Evolutionary conservation across 2,113 vertebrate genomes (phyloP).

Genomic region (Etia nguti): DNA sequence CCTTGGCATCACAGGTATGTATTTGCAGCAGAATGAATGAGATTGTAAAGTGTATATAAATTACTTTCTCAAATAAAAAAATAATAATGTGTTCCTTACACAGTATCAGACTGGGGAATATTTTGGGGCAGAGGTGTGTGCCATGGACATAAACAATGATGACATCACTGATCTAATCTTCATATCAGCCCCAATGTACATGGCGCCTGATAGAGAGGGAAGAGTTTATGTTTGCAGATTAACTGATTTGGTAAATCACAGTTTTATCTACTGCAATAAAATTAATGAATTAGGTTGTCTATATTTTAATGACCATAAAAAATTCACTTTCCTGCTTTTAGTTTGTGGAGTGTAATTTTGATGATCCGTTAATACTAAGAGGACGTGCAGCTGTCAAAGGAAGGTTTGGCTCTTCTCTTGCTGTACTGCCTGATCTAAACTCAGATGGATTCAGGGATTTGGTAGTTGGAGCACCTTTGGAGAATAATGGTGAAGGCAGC

Average conservation of each 20-base stretch:
- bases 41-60: no score
- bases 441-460: neutral
- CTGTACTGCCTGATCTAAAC: neutral
- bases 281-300: accelerated
- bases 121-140: no score
- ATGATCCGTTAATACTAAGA: accelerated
- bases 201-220: neutral
- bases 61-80: no score
- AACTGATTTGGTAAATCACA: accelerated
- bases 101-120: no score
- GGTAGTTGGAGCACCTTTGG: neutral
- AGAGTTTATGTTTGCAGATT: neutral
- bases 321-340: neutral
- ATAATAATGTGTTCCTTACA: neutral
- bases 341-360: neutral
- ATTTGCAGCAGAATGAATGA: no score
- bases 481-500: neutral
- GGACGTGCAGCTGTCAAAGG: accelerated
- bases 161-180: no score
- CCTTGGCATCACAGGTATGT: no score
- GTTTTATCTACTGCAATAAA: accelerated
- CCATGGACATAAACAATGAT: no score
- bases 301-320: neutral
- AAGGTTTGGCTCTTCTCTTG: neutral
- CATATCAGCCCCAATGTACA: no score